Base-by-base conservation (phyloP, 2,113 vertebrate genomes). In the Brachyhypopomus occidentalis region DNA sequence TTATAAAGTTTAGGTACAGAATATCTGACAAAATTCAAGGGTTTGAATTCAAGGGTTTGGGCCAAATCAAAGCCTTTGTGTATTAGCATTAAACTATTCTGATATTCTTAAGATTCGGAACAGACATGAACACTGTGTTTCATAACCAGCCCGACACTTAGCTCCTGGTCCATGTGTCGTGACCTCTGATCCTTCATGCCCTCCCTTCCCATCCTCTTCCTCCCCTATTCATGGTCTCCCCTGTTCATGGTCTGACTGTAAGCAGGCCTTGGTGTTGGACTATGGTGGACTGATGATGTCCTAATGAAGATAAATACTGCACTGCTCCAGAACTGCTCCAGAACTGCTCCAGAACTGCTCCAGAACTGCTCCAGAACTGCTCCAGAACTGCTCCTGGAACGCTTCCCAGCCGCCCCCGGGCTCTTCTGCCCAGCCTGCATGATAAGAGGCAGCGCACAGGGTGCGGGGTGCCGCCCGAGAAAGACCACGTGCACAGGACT, bases 221-320 rank as follows among this genome's bases (percentile, higher is more conserved):
- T 19, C 7, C 41, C 30, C 67, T 5, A 20, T 30, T 25, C 27
- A 59, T 69, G 78, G n/a, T 71, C 87, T 88, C n/a, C n/a, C n/a
- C n/a, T n/a, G n/a, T n/a, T n/a, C n/a, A n/a, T 82, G 81, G 75
- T 89, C 87, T 91, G 89, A 84, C 88, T 90, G 84, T 91, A 92
- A 92, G 91, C 84, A 90, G 84, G 84, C 75, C 89, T 87, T 83
- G 2, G 75, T 80, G 88, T 85, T 81, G 91, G 84, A 83, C 67
- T 89, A 84, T 87, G 86, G 90, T 86, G 88, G 87, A 89, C 84
- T 81, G 86, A 91, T 89, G 78, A 91, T 89, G 88, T 88, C 88
- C 81, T 93, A 94, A 94, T 94, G 92, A 96, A 95, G 92, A 95
- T 92, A 80, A 93, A 94, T 95, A 94, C 94, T 90, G 88, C 91